Base-by-base conservation (phyloP, 2,888 invertebrate species). In the Heliconius charithonia region DNA sequence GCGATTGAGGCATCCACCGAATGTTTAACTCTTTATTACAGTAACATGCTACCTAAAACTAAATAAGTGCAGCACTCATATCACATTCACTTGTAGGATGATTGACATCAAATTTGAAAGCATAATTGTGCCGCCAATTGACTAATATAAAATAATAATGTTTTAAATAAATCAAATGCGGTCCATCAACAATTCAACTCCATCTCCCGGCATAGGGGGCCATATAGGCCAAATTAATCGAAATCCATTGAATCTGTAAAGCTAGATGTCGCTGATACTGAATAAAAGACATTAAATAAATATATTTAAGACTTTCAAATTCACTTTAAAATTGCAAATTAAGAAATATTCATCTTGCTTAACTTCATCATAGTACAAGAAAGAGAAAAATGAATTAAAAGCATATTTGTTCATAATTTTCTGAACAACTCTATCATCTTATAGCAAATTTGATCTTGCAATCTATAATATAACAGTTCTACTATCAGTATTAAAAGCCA, bases 171-270 rank as follows among this genome's bases (percentile, higher is more conserved):
- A 67, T 41, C 13, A 13, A 25, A 6, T n/a, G n/a, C 27, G 13
- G 13, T 37, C 41, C 67, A 41, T 41, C 7, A 16, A 69, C 41
- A 41, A 41, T 25, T 41, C 41, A 25, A 69, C 67, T 41, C 67
- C 41, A 41, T 41, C 41, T 69, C 67, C 67, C 67, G 67, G 67
- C 41, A 41, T 13, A 41, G 25, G 67, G 65, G 67, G 3, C 67
- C 16, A 25, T 69, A 69, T 69, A 69, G 67, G 41, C 13, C 41
- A 69, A 41, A 69, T 25, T 41, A 25, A 69, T 69, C 67, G 16
- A 41, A 69, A 41, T 69, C 41, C 25, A 41, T 69, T 41, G 41
- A 69, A 37, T 41, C 16, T 69, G 25, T 69, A n/a, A 13, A 69
- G 41, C 41, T 69, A 69, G 67, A 67, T 67, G 67, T 67, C 67